Evolutionary conservation across 1,140 invertebrate species (phyloP).

Genomic region (Danaus melanippus): DNA sequence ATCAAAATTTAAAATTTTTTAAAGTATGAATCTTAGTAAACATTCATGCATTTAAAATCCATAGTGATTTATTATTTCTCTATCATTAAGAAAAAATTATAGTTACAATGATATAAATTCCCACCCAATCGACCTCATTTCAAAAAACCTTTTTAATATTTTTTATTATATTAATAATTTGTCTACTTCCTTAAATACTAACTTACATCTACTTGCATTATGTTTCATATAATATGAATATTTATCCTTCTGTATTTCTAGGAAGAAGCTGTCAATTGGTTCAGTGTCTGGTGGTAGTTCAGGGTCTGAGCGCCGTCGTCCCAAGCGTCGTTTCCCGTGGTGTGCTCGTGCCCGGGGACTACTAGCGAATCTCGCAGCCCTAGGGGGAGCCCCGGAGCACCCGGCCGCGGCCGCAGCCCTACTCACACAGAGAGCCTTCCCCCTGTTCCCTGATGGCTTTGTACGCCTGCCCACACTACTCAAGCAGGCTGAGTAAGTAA

Average conservation of each 20-base stretch:
- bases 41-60: too few relatives aligned
- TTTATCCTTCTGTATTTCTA: constrained; percentile 25
- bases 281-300: constrained; percentile 30
- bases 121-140: too few relatives aligned
- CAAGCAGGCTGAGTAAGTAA: constrained; percentile 56
- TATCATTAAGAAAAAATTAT: too few relatives aligned
- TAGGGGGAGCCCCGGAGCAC: constrained; percentile 23
- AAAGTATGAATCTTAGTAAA: too few relatives aligned
- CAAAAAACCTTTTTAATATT: too few relatives aligned
- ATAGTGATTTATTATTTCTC: too few relatives aligned
- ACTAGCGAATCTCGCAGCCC: constrained; percentile 28
- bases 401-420: constrained; percentile 28
- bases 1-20: too few relatives aligned
- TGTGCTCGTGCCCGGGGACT: constrained; percentile 39
- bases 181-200: too few relatives aligned
- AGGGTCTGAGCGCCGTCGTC: constrained; percentile 44
- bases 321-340: constrained; percentile 67
- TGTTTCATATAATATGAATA: too few relatives aligned
- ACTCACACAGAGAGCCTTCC: constrained; percentile 43
- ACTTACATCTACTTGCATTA: too few relatives aligned
- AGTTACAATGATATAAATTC: too few relatives aligned
- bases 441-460: constrained; percentile 62
- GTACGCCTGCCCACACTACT: constrained; percentile 60
- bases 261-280: constrained; percentile 49
- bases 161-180: too few relatives aligned